Conservation (phyloP, 2,888 invertebrate genomes). For the Polylopha cassiicola region DNA sequence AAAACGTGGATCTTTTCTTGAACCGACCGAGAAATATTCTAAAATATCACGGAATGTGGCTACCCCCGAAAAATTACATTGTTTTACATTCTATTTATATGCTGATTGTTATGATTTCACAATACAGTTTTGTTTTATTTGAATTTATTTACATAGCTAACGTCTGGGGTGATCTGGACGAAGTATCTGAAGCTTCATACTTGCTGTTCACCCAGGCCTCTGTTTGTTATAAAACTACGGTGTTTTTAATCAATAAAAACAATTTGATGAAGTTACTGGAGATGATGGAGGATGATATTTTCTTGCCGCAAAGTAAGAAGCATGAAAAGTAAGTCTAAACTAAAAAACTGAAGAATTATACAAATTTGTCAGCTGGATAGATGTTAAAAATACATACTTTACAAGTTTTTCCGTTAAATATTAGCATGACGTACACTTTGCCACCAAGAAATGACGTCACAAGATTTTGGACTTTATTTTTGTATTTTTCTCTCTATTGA, state of each 20-base stretch:
- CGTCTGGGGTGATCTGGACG: constrained; percentile 59
- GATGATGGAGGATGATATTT: constrained; percentile 45
- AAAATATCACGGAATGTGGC: constrained; percentile 52
- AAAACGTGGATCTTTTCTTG: constrained; percentile 43
- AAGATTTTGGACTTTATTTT: neutral
- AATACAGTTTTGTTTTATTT: constrained; percentile 53
- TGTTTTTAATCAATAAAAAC: constrained; percentile 45
- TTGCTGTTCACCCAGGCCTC: constrained; percentile 62
- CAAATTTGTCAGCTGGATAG: too few relatives aligned
- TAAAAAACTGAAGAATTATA: neutral
- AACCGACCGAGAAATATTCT: constrained; percentile 43
- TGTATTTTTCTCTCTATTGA: neutral
- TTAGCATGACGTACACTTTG: too few relatives aligned
- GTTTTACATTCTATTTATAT: constrained; percentile 39
- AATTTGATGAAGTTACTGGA: constrained; percentile 38
- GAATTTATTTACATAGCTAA: constrained; percentile 53
- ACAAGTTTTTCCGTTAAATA: too few relatives aligned
- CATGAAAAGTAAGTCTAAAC: constrained; percentile 47
- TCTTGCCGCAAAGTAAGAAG: constrained; percentile 36
- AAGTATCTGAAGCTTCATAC: constrained; percentile 56
- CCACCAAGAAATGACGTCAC: too few relatives aligned
- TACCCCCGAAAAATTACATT: constrained; percentile 33
- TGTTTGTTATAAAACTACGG: constrained; percentile 55
- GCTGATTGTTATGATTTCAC: constrained; percentile 42
- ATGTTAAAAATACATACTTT: too few relatives aligned